Conservation (phyloP, 2,113 vertebrate species). For the Paramormyrops kingsleyae region DNA sequence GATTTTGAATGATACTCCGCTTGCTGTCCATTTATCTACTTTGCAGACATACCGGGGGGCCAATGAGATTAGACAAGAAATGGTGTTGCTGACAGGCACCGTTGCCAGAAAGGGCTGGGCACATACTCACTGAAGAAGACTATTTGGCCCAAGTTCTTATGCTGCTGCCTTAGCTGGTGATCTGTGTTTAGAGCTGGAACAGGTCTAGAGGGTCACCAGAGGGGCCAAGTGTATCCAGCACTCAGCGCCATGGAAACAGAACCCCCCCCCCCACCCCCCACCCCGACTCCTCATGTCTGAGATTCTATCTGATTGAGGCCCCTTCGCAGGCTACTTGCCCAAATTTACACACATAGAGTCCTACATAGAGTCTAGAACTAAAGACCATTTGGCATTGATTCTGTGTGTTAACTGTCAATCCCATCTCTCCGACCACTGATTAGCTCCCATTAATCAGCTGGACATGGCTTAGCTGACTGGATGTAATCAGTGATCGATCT, state of each 20-base stretch:
- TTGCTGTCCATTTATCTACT: not conserved
- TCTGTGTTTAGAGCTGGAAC: too few species aligned
- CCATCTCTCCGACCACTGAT: not conserved
- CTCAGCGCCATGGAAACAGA: not conserved
- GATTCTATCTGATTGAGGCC: not conserved
- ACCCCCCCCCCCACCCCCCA: too few species aligned
- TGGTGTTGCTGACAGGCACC: not conserved
- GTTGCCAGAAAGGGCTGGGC: not conserved
- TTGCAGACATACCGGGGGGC: not conserved
- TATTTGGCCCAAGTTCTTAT: not conserved
- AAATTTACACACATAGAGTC: not conserved
- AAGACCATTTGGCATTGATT: not conserved
- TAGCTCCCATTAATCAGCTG: not conserved
- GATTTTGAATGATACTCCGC: not conserved
- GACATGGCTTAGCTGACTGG: constrained; percentile 57
- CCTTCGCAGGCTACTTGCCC: not conserved
- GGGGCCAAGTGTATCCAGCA: not conserved
- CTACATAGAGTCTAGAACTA: not conserved
- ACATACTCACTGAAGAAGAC: not conserved
- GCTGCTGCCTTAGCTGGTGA: too few species aligned
- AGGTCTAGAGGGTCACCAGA: too few species aligned
- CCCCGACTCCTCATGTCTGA: not conserved
- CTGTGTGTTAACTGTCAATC: not conserved
- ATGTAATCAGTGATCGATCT: constrained; percentile 65
- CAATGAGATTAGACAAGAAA: not conserved